Conservation (phyloP, 2,888 invertebrate species). For the Saturnia pavonia region DNA sequence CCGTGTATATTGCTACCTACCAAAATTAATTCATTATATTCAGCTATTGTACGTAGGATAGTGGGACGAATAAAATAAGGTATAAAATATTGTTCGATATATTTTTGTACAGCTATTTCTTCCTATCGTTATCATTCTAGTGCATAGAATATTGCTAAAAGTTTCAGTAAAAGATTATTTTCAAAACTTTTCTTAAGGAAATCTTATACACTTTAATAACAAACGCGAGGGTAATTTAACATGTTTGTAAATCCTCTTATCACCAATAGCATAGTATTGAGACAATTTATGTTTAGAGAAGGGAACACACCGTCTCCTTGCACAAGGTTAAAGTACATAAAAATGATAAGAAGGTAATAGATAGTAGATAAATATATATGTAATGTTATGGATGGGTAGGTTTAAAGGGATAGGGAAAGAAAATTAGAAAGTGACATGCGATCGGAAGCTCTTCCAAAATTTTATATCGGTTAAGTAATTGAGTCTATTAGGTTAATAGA, state of each 20-base stretch:
- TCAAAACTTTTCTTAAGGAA: no score
- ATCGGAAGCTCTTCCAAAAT: slow-evolving; percentile 47
- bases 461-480: slow-evolving; percentile 31
- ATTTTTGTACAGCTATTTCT: no score
- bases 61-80: no score
- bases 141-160: no score
- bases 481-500: slow-evolving; percentile 13
- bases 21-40: no score
- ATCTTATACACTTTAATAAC: background rate
- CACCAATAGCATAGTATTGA: slow-evolving; percentile 40
- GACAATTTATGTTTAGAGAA: slow-evolving; percentile 53
- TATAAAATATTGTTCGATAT: no score
- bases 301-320: slow-evolving; percentile 56
- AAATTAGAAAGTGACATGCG: slow-evolving; percentile 60
- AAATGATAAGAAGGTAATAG: slow-evolving; percentile 72
- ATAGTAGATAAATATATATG: slow-evolving; percentile 47
- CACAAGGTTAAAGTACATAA: slow-evolving; percentile 63
- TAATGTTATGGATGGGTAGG: slow-evolving; percentile 51
- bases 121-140: no score
- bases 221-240: slow-evolving; percentile 40
- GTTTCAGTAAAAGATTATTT: background rate
- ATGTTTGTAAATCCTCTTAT: slow-evolving; percentile 62
- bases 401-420: slow-evolving; percentile 42
- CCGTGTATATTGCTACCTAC: background rate
- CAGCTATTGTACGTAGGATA: no score